Conservation (phyloP, 2,888 invertebrate species). For the Cartodere bifasciata region DNA sequence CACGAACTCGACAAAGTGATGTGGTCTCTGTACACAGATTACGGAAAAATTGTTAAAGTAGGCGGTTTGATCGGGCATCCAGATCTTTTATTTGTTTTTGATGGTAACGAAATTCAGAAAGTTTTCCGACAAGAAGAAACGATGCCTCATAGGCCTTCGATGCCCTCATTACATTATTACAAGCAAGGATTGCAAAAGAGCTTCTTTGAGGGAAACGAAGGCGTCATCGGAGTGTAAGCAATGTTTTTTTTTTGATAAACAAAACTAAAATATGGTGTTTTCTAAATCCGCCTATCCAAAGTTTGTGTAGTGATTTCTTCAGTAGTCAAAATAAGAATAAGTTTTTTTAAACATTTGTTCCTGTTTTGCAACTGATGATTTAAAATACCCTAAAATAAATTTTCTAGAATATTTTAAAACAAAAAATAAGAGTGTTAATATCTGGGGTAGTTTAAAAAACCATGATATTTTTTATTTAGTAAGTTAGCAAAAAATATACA, state of each 20-base stretch:
- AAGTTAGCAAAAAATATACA: no score
- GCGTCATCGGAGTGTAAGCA: slow-evolving; percentile 64
- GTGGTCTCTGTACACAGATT: slow-evolving; percentile 43
- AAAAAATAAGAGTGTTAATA: no score
- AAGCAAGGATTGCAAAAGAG: slow-evolving; percentile 54
- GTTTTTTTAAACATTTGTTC: no score
- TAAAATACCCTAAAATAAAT: no score
- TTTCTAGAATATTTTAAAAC: no score
- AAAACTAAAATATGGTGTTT: slow-evolving; percentile 6
- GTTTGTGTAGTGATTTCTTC: no score
- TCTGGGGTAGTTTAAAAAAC: no score
- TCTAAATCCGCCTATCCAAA: no score
- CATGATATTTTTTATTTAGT: no score
- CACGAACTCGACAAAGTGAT: slow-evolving; percentile 44
- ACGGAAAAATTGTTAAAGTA: slow-evolving; percentile 50
- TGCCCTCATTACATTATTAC: slow-evolving; percentile 60
- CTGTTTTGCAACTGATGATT: no score
- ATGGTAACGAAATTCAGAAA: slow-evolving; percentile 57
- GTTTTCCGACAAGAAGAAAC: slow-evolving; percentile 57
- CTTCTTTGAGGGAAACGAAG: slow-evolving; percentile 59
- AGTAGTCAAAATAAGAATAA: no score
- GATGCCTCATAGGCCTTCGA: slow-evolving; percentile 59
- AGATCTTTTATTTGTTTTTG: slow-evolving; percentile 59
- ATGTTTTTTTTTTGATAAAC: no score
- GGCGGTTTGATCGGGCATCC: slow-evolving; percentile 64